These are phyloP conservation scores for Oreochromis niloticus DNA, from an alignment of 2,113 vertebrate species.

Conservation along the genomic window DNA sequence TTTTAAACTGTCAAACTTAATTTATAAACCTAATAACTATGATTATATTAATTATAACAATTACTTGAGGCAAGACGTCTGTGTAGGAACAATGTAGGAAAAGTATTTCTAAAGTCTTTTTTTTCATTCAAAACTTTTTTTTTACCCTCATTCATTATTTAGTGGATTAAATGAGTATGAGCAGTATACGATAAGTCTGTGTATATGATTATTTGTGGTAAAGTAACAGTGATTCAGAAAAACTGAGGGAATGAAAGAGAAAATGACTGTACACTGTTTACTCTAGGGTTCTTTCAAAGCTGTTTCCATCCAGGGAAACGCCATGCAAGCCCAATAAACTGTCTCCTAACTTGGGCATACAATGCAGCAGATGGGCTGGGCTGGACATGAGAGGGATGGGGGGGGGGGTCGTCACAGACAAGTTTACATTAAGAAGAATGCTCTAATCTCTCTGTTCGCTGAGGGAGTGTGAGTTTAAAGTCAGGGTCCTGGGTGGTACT, in stretches of 20 bases:
- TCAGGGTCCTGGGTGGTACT: slow-evolving; percentile 26
- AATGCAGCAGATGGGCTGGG: slow-evolving; percentile 51
- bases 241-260: neutral
- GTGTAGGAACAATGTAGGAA: neutral
- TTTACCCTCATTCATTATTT: neutral
- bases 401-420: neutral
- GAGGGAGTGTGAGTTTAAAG: slow-evolving; percentile 13
- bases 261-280: slow-evolving; percentile 3
- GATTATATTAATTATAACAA: neutral
- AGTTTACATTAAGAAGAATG: slow-evolving; percentile 71
- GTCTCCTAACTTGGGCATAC: slow-evolving; percentile 85
- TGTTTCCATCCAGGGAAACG: slow-evolving; percentile 40
- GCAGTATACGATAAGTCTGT: neutral
- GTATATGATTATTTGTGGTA: neutral
- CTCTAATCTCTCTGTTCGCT: slow-evolving; percentile 23
- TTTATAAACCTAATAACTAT: neutral
- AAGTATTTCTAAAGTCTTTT: neutral
- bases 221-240: neutral
- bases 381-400: neutral
- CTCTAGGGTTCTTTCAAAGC: neutral
- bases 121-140: neutral
- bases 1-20: neutral
- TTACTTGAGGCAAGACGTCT: neutral
- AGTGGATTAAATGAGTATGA: neutral
- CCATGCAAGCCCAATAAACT: slow-evolving; percentile 60